Evolutionary conservation across 2,797 vertebrate species (phyloP).

Genomic region (Lepidocolaptes lacrymiger): DNA sequence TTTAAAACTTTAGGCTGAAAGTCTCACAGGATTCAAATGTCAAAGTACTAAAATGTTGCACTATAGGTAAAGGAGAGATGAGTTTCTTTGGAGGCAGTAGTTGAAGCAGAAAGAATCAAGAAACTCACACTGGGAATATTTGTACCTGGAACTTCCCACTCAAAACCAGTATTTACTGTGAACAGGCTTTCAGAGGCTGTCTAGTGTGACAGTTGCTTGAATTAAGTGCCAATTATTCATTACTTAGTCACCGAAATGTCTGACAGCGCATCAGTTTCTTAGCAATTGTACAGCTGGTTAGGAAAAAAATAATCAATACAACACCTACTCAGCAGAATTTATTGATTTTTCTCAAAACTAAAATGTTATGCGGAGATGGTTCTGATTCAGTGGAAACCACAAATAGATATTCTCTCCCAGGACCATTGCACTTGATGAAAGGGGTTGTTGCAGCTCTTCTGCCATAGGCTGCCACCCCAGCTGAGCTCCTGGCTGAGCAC

Average conservation of each 20-base stretch:
- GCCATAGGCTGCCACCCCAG: neutral
- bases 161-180: conserved; percentile 41
- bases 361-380: neutral
- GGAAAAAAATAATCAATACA: conserved; percentile 56
- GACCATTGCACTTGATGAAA: neutral
- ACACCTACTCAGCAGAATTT: conserved; percentile 47
- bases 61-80: neutral
- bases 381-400: neutral
- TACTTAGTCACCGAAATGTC: conserved; percentile 33
- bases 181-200: conserved; percentile 32
- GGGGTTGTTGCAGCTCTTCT: neutral
- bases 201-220: conserved; percentile 22
- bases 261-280: conserved; percentile 43
- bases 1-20: conserved; percentile 1
- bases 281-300: conserved; percentile 51
- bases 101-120: neutral
- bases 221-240: conserved; percentile 57
- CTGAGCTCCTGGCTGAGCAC: neutral
- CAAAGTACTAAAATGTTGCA: neutral
- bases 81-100: neutral
- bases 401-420: neutral
- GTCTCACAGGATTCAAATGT: conserved; percentile 4
- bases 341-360: conserved; percentile 46
- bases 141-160: conserved; percentile 18
- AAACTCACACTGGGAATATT: conserved; percentile 48